A percentile compares a stretch with the other conserved stretches of the same genome.
These are phyloP conservation scores for Heliothis subflexa DNA, from an alignment of 1,140 invertebrate species.

Conservation along the genomic window DNA sequence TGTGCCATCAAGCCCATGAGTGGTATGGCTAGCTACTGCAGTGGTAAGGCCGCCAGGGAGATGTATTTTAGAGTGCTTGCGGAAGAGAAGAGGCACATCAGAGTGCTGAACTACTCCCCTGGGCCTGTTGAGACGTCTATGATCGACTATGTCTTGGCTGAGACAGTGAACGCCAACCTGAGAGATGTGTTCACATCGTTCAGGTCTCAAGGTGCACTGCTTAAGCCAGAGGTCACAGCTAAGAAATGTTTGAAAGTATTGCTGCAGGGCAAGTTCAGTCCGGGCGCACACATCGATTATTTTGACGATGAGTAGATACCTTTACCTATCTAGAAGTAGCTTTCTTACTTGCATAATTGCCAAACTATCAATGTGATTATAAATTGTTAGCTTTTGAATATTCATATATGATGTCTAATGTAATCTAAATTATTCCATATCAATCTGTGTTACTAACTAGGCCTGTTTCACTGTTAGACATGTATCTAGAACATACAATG, in stretches of 20 bases:
- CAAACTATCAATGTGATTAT: conserved; percentile 47
- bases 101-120: conserved; percentile 96
- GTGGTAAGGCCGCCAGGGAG: conserved; percentile 96
- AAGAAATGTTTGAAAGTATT: conserved; percentile 91
- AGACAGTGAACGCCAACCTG: conserved; percentile 87
- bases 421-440: conserved; percentile 37
- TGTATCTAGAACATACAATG: conserved; percentile 31
- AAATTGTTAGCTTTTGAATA: conserved; percentile 31
- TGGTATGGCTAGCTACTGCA: conserved; percentile 93
- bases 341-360: conserved; percentile 61
- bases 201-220: conserved; percentile 87
- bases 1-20: conserved; percentile 92
- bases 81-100: conserved; percentile 91
- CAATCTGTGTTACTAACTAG: conserved; percentile 39
- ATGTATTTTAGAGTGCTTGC: conserved; percentile 96
- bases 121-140: conserved; percentile 97
- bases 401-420: conserved; percentile 10
- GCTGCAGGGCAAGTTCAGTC: conserved; percentile 90
- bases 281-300: conserved; percentile 95
- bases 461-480: conserved; percentile 20
- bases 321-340: conserved; percentile 55
- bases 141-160: conserved; percentile 89
- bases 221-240: conserved; percentile 93
- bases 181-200: conserved; percentile 87
- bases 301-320: conserved; percentile 88